Evolutionary conservation across 2,113 vertebrate genomes (phyloP), one percentile per base, ranked within the genome.

Genomic region (Elgaria multicarinata): DNA sequence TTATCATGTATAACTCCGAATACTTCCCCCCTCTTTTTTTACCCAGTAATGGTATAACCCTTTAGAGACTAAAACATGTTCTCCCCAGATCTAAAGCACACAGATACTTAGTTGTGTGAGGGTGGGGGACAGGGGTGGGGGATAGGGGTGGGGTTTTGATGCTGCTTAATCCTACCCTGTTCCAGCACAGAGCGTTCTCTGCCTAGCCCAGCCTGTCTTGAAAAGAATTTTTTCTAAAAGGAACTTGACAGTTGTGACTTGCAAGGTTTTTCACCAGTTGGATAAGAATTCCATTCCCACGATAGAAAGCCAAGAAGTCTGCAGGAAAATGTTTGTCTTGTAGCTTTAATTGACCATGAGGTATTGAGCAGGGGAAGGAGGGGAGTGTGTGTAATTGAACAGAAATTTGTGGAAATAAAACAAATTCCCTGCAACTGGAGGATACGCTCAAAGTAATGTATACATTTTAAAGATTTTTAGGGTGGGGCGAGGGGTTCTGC

Each of bases 241-340:
- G 55, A 91, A 90, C 26, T 58, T n/a, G 20, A 74, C 62, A 89
- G 50, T 90, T 95, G 92, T 91, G 83, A 91, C 95, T 91, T 94
- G 64, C 20, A 85, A 46, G 80, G 87, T 85, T 90, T 7, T 91
- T 28, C 79, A 36, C 67, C 36, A 91, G 81, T 46, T 96, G 83
- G 69, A 86, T 44, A 90, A 91, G 85, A 94, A 83, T 86, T 55
- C 64, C 6, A 90, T 64, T 50, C 46, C 89, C 74, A 91, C 93
- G 94, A 94, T 77, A 92, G 58, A 93, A 93, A 90, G 46, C 77
- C 83, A 90, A 95, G 88, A 91, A 26, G 9, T 75, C 91, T 93
- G 22, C 28, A 90, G 90, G 90, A 91, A 95, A 86, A 78, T 18
- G 0, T 89, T 93, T 82, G 12, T 91, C 44, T 1, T 67, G 7